These are phyloP conservation scores for Capitulum mitella DNA, from an alignment of 2,888 invertebrate genomes.

Conservation along the genomic window DNA sequence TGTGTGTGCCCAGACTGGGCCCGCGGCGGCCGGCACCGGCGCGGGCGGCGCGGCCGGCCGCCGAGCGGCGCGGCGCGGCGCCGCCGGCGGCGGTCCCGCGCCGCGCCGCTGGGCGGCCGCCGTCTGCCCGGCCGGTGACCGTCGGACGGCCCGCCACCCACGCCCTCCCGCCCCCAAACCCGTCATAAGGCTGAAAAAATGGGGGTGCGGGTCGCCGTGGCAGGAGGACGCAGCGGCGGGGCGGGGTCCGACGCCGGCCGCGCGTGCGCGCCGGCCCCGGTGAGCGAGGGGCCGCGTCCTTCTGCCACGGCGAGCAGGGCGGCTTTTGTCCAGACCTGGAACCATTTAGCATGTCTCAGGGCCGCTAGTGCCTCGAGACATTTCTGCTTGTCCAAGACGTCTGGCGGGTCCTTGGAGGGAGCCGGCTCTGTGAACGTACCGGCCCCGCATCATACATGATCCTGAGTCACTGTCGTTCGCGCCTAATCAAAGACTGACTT, in stretches of 20 bases:
- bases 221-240: conserved; percentile 29
- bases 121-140: conserved; percentile 25
- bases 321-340: conserved; percentile 71
- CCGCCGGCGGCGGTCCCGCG: conserved; percentile 14
- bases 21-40: conserved; percentile 28
- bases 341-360: conserved; percentile 99
- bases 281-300: conserved; percentile 35
- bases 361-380: conserved; percentile 99
- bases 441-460: conserved; percentile 21
- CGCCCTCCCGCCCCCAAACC: not conserved
- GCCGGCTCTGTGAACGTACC: conserved; percentile 36
- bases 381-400: conserved; percentile 97
- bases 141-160: conserved; percentile 6
- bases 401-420: conserved; percentile 59
- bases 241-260: no score
- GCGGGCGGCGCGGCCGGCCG: conserved; percentile 21
- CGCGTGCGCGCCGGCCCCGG: no score
- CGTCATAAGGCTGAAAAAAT: conserved; percentile 27
- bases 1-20: conserved; percentile 23
- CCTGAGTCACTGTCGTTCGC: conserved; percentile 21
- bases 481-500: no score
- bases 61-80: conserved; percentile 20
- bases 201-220: conserved; percentile 27
- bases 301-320: not conserved
- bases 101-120: conserved; percentile 20